A percentile compares a stretch with the other conserved stretches of the same genome.
Conservation (phyloP, 2,113 vertebrate species). For the Plestiodon gilberti region DNA sequence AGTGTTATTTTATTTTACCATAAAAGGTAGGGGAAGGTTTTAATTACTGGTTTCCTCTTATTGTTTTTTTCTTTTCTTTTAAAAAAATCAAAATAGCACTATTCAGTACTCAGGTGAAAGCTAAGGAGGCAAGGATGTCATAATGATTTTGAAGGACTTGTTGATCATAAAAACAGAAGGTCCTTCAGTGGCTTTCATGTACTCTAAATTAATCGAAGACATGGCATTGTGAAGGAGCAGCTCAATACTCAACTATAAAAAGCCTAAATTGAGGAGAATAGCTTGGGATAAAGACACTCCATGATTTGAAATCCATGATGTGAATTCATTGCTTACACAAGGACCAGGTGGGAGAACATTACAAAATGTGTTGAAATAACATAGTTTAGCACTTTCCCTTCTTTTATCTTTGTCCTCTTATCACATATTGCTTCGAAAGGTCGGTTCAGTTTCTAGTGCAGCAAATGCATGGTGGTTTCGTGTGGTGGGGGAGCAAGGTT, state of each 20-base stretch:
- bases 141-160: slow-evolving; percentile 31
- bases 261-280: slow-evolving; percentile 1
- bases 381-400: not conserved
- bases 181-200: slow-evolving; percentile 25
- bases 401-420: slow-evolving; percentile 2
- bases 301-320: not conserved
- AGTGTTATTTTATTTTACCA: too few relatives aligned
- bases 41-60: too few relatives aligned
- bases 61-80: too few relatives aligned
- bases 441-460: not conserved
- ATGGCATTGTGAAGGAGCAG: slow-evolving; percentile 4
- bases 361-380: not conserved
- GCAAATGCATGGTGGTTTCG: not conserved
- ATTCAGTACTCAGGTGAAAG: not conserved
- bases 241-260: slow-evolving; percentile 32
- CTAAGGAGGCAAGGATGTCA: not conserved
- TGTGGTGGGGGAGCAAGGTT: not conserved
- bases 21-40: too few relatives aligned
- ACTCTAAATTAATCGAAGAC: slow-evolving; percentile 39
- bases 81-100: too few relatives aligned
- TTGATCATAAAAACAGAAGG: slow-evolving; percentile 27
- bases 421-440: not conserved
- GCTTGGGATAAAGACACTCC: slow-evolving; percentile 3
- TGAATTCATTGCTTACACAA: slow-evolving; percentile 1
- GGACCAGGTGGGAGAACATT: not conserved